Evolutionary conservation across 1,140 invertebrate species (phyloP).

Genomic region (Proctacanthus coquilletti): DNA sequence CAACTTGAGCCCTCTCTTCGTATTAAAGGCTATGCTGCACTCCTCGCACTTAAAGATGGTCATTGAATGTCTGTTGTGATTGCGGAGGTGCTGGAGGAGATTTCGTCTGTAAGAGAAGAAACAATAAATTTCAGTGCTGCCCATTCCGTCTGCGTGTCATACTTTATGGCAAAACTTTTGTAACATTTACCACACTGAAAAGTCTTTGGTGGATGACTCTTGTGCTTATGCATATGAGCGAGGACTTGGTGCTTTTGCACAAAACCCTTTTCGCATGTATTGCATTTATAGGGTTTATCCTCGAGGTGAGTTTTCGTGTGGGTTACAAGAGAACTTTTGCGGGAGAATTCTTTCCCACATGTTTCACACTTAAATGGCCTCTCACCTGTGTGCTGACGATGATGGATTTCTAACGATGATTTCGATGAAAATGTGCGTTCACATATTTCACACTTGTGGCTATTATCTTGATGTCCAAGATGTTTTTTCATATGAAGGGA

Average conservation of each 20-base stretch:
- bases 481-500: conserved; percentile 17
- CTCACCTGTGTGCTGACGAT: too few relatives aligned
- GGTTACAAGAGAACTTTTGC: conserved; percentile 37
- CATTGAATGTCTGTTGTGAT: conserved; percentile 1
- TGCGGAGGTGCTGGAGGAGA: conserved; percentile 8
- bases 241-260: conserved; percentile 28
- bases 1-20: not conserved
- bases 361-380: conserved; percentile 49
- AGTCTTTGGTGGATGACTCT: not conserved
- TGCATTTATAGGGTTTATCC: conserved; percentile 35
- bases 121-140: not conserved
- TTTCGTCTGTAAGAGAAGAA: conserved; percentile 9
- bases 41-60: conserved; percentile 1
- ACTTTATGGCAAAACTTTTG: not conserved
- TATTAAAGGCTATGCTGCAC: conserved; percentile 4
- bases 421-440: too few relatives aligned
- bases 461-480: conserved; percentile 13
- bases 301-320: conserved; percentile 42
- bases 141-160: not conserved
- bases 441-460: conserved; percentile 11
- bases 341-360: conserved; percentile 44
- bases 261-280: conserved; percentile 34
- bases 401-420: too few relatives aligned
- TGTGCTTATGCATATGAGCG: not conserved
- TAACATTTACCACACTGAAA: not conserved